Conservation (phyloP, 2,888 invertebrate genomes). For the Sphaeridia pumilis region DNA sequence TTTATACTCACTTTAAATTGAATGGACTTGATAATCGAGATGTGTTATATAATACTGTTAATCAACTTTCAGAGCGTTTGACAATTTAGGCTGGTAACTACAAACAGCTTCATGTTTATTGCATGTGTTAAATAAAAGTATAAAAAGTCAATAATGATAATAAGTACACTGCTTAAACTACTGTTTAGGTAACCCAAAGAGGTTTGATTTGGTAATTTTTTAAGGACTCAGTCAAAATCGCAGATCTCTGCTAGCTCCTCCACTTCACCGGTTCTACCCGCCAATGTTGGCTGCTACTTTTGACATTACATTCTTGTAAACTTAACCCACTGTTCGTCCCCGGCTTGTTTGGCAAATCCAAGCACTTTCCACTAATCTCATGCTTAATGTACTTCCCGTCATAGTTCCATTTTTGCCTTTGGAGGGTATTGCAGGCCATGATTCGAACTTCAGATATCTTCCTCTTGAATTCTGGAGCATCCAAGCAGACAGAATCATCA, state of each 20-base stretch:
- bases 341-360: slow-evolving; percentile 44
- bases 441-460: slow-evolving; percentile 49
- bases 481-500: slow-evolving; percentile 76
- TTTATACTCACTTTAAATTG: too few species aligned
- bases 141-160: too few species aligned
- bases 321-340: slow-evolving; percentile 46
- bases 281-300: slow-evolving; percentile 54
- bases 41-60: too few species aligned
- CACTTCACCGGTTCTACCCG: slow-evolving; percentile 54
- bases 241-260: slow-evolving; percentile 41
- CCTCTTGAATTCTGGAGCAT: slow-evolving; percentile 48
- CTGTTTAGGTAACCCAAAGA: too few species aligned
- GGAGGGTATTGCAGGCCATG: slow-evolving; percentile 56
- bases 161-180: too few species aligned
- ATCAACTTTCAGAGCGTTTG: too few species aligned
- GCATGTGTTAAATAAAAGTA: too few species aligned
- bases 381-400: slow-evolving; percentile 44
- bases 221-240: not conserved
- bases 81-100: too few species aligned
- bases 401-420: slow-evolving; percentile 60
- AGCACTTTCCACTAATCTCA: slow-evolving; percentile 47
- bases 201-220: slow-evolving; percentile 1
- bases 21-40: too few species aligned
- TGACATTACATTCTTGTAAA: slow-evolving; percentile 48
- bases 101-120: too few species aligned